A percentile compares a stretch with the other conserved stretches of the same genome.
These are phyloP conservation scores for Hemicentrotus pulcherrimus DNA, from an alignment of 35 echinoderm and acorn worm genomes.

Conservation along the genomic window DNA sequence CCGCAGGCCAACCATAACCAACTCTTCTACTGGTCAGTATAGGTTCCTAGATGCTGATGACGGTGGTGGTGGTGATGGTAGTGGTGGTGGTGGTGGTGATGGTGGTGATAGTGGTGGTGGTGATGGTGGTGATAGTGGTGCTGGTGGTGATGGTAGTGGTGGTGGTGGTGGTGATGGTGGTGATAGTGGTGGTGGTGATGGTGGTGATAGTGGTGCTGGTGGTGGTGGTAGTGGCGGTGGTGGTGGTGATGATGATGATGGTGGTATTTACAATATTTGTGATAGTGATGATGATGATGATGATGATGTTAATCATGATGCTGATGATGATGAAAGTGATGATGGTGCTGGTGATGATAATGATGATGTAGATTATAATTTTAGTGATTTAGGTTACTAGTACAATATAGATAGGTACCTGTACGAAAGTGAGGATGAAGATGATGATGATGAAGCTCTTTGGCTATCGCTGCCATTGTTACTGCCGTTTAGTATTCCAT, in stretches of 20 bases:
- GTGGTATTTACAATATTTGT: neutral
- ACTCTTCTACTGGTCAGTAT: constrained; percentile 86
- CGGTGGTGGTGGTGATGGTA: neutral
- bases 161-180: neutral
- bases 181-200: neutral
- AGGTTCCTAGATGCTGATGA: neutral
- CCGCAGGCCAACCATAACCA: constrained; percentile 94
- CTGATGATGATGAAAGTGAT: neutral
- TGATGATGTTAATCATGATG: neutral
- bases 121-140: neutral
- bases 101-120: neutral
- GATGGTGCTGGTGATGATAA: too few relatives aligned
- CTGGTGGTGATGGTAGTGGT: neutral
- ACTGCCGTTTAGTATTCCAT: too few relatives aligned
- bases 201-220: neutral
- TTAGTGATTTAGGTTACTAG: too few relatives aligned
- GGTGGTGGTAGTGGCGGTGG: neutral
- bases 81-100: neutral
- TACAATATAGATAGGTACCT: too few relatives aligned
- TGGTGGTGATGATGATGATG: neutral
- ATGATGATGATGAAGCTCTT: too few relatives aligned
- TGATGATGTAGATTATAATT: too few relatives aligned
- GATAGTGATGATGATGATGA: neutral
- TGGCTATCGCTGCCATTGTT: too few relatives aligned
- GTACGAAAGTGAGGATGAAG: too few relatives aligned